phyloP scores from a whole-genome alignment of 2,888 invertebrate species.

The Podabrus alpinus region DNA sequence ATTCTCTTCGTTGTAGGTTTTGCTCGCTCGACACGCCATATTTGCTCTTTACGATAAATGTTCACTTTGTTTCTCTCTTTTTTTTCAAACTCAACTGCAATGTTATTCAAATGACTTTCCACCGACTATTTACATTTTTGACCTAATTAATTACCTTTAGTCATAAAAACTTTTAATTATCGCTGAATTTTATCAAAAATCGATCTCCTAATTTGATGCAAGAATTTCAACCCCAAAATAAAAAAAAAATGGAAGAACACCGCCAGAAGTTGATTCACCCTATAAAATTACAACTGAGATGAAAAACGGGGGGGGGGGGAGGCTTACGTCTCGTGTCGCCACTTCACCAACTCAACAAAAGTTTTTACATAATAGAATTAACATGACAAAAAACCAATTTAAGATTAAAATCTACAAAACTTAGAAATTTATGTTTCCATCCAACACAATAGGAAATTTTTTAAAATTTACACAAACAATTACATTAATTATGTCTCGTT shows the following conservation, averaged over 20 bases:
- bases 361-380: not conserved
- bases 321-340: not conserved
- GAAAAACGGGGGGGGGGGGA: not conserved
- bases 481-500: not conserved
- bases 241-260: not conserved
- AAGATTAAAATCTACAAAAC: not conserved
- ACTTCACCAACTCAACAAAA: not conserved
- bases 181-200: not conserved
- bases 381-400: not conserved
- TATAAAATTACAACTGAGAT: not conserved
- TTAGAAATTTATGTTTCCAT: not conserved
- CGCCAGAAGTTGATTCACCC: too few species aligned
- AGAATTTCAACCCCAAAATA: not conserved
- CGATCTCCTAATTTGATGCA: not conserved
- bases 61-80: not conserved
- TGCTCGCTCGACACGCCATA: not conserved
- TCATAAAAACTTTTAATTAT: not conserved
- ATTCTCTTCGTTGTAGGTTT: conserved; percentile 1
- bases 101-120: not conserved
- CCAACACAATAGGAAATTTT: not conserved
- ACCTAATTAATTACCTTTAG: not conserved
- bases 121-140: not conserved
- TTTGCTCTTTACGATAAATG: conserved; percentile 1
- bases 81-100: not conserved
- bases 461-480: not conserved